Base-by-base conservation (phyloP, 1,140 invertebrate genomes). In the Drosophila erecta region DNA sequence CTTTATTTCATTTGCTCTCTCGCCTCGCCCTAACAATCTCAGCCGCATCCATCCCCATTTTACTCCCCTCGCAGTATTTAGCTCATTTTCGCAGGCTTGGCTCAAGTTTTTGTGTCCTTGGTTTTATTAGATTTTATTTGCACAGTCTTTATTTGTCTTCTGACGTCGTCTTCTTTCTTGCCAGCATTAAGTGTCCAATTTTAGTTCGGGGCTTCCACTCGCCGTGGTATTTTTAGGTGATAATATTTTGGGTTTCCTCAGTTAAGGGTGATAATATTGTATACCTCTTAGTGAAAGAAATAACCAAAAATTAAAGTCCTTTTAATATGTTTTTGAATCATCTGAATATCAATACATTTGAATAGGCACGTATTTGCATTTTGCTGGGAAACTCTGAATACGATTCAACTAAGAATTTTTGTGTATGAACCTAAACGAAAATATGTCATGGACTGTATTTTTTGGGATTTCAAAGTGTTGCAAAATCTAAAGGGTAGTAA, bases 91-190 rank as follows among this genome's bases (percentile, higher is more conserved):
- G 61, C 62, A 64, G 56, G 53, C 30, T 77, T 60, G 64, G 60
- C 81, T 79, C 46, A 61, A 65, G 76, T 80, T 69, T 87, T 87
- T 79, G 62, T 83, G 80, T 77, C 79, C 50, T 84, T 56, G 47
- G 53, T 87, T 87, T 87, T 87, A 87, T 87, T 87, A 87, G 79
- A 89, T 89, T 89, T 89, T 89, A 89, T 89, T 89, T 89, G 85
- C 73, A 84, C 84, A 89, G 84, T 81, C 76, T 71, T 89, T 89
- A 89, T 89, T 89, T 89, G 84, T 89, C 79, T 80, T 89, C 46
- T 73, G 66, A 56, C 75, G 54, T 56, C 75, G 70, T 75, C 40
- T 75, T 51, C 46, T 53, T 35, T 24, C 47, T 53, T 46, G 69
- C 59, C 47, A 35, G 50, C 60, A 61, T 40, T 61, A 83, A 83